These are phyloP conservation scores for Etheostoma cragini DNA, from an alignment of 2,113 vertebrate species.

Conservation along the genomic window DNA sequence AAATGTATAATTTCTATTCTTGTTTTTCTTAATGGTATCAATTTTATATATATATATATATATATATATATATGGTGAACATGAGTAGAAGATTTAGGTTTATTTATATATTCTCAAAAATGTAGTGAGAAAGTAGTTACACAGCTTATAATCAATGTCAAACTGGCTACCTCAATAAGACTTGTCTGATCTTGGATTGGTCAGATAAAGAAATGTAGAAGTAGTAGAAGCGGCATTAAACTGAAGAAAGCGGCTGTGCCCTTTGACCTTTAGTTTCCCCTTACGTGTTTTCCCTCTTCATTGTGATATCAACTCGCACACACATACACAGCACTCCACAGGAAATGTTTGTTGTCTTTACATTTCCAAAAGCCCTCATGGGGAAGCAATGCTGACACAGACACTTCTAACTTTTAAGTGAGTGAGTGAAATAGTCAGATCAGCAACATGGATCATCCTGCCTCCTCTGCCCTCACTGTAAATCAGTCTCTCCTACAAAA, in stretches of 20 bases:
- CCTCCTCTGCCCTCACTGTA: neutral
- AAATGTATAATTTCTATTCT: neutral
- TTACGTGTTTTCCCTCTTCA: conserved; percentile 37
- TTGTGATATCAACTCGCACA: neutral
- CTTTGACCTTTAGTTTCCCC: conserved; percentile 58
- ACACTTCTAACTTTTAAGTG: conserved; percentile 52
- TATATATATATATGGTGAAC: neutral
- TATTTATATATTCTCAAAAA: neutral
- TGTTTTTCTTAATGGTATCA: neutral
- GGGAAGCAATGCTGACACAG: conserved; percentile 70
- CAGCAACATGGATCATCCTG: conserved; percentile 40
- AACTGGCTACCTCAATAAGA: neutral
- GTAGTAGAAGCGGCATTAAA: neutral
- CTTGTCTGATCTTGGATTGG: neutral
- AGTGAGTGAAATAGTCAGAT: conserved; percentile 33
- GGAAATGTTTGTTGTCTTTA: conserved; percentile 79
- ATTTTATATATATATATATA: neutral
- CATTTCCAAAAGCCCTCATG: conserved; percentile 58
- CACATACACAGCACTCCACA: conserved; percentile 34
- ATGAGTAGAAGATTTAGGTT: neutral
- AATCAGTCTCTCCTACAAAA: neutral
- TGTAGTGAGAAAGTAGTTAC: neutral
- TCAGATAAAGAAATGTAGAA: conserved; percentile 7
- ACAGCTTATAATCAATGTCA: neutral
- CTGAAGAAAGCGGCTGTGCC: conserved; percentile 8